A percentile compares a stretch with the other conserved stretches of the same genome.
Evolutionary conservation across 2,888 invertebrate genomes (phyloP).

Genomic region (Petrolisthes cinctipes): DNA sequence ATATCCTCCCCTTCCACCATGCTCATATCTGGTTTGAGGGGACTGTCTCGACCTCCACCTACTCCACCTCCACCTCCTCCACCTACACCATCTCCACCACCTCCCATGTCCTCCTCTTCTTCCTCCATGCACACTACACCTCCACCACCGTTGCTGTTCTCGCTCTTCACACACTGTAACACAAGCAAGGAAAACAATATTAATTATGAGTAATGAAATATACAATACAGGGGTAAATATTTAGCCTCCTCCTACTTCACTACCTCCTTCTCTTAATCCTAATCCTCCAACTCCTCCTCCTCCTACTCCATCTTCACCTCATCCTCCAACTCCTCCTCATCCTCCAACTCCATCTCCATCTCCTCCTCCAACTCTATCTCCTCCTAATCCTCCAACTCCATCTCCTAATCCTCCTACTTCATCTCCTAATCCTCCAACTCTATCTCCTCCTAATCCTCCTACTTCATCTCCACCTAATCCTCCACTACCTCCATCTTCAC

Average conservation of each 20-base stretch:
- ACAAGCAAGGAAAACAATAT: background rate
- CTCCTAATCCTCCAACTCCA: background rate
- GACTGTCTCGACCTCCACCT: conserved; percentile 47
- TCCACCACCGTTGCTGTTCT: background rate
- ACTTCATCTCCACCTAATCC: background rate
- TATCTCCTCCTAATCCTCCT: background rate
- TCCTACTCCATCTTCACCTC: background rate
- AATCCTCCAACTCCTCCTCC: background rate
- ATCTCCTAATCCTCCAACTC: background rate
- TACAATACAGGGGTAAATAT: background rate
- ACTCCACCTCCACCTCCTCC: background rate
- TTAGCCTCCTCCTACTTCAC: background rate
- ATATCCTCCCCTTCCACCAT: conserved; percentile 57
- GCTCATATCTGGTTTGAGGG: conserved; percentile 56
- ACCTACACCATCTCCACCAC: background rate
- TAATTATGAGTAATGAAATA: background rate
- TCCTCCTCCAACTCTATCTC: background rate
- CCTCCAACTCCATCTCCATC: background rate
- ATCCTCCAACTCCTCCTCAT: too few relatives aligned
- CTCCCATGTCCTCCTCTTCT: conserved; percentile 7
- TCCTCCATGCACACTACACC: conserved; percentile 54
- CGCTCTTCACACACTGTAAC: conserved; percentile 37
- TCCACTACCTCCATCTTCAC: background rate
- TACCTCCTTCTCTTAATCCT: background rate
- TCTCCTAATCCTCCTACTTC: too few relatives aligned